phyloP scores from a whole-genome alignment of 1,140 invertebrate genomes.

The Brachionus rotundiformis region DNA sequence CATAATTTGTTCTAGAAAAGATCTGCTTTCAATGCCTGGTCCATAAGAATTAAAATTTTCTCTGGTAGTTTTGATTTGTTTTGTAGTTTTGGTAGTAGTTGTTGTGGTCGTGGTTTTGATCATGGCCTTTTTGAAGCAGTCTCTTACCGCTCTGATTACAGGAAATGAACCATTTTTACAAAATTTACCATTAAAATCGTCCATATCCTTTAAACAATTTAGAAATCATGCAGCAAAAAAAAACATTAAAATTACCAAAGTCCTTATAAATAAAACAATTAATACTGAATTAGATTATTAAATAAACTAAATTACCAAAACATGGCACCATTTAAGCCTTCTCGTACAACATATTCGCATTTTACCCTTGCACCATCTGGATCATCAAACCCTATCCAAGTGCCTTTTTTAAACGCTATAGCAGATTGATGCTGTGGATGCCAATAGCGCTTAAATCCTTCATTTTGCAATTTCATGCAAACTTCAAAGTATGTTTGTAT shows the following conservation, averaged over 20 bases:
- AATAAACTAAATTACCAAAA: not conserved
- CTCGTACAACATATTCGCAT: constrained; percentile 46
- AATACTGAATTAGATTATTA: not conserved
- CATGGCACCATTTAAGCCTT: constrained; percentile 46
- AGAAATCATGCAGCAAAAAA: not conserved
- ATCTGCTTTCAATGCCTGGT: not conserved
- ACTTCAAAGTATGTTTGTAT: constrained; percentile 50
- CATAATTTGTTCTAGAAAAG: not conserved
- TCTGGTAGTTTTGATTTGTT: not conserved
- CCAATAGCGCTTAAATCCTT: constrained; percentile 52
- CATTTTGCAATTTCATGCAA: constrained; percentile 39
- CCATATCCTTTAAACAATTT: constrained; percentile 58
- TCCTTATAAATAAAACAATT: constrained; percentile 1
- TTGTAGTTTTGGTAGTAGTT: not conserved
- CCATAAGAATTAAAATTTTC: not conserved
- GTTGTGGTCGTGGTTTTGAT: constrained; percentile 50
- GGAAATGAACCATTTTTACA: constrained; percentile 67
- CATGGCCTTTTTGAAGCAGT: constrained; percentile 54
- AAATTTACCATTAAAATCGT: constrained; percentile 62
- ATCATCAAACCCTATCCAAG: constrained; percentile 52
- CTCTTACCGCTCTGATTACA: constrained; percentile 64
- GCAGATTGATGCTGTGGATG: constrained; percentile 40
- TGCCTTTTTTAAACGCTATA: constrained; percentile 49
- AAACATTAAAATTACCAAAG: not conserved
- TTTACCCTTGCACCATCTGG: constrained; percentile 49